A percentile compares a stretch with the other conserved stretches of the same genome.
Conservation (phyloP, 2,113 vertebrate species). For the Saguinus midas region DNA sequence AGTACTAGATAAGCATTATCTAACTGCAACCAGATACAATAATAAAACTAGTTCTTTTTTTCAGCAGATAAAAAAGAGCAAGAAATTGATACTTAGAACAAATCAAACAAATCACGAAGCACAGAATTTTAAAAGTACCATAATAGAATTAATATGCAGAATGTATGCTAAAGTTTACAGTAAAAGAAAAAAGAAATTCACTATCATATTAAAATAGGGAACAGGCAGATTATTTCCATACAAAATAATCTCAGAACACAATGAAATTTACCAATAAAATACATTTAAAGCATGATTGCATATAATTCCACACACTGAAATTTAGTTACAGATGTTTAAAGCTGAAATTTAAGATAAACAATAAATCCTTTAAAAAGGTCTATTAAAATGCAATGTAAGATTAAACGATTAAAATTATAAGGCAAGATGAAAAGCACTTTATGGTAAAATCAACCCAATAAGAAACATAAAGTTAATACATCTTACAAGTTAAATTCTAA, state of each 20-base stretch:
- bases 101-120: constrained; percentile 14
- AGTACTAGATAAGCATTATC: background rate
- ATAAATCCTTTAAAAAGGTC: background rate
- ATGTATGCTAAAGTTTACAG: background rate
- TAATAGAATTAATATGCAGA: background rate
- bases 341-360: constrained; percentile 15
- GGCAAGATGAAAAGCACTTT: background rate
- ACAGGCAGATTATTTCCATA: background rate
- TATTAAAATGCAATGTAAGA: background rate
- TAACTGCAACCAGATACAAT: background rate
- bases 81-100: constrained; percentile 14
- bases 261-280: constrained; percentile 38
- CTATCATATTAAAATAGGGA: constrained; percentile 12
- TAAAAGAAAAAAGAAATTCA: background rate
- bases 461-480: background rate
- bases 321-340: constrained; percentile 24
- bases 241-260: constrained; percentile 27
- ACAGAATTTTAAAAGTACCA: background rate
- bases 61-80: background rate
- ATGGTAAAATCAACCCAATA: background rate
- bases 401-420: background rate
- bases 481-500: constrained; percentile 16
- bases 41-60: constrained; percentile 27
- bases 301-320: background rate
- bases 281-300: constrained; percentile 29